Evolutionary conservation across 2,888 invertebrate species (phyloP), one percentile per base, ranked within the genome.

Genomic region (Auanema freiburgensis): DNA sequence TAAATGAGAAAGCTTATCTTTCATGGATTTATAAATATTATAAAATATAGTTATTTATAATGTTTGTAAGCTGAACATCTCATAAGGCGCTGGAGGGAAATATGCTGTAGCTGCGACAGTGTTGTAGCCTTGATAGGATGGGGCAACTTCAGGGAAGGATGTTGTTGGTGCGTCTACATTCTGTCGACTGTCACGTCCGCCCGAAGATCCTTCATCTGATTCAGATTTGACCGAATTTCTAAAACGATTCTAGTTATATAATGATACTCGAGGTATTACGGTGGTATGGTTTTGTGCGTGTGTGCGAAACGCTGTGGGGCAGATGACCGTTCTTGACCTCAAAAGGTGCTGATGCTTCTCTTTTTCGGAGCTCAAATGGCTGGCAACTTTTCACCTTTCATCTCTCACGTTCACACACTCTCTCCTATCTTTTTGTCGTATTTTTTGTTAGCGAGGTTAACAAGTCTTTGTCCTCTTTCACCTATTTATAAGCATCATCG

Each of bases 201-300:
- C 33, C 10, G 76, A 76, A 8, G 74, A 71, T 14, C 69, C 69
- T 50, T 76, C 76, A 50, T 76, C 76, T 23, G 66, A 67, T 55
- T 76, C 76, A 11, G 62, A 62, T 50, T 62, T 62, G 25, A 62
- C 62, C n/a, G 62, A 62, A 33, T 57, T 62, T 42, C 62, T 62
- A 33, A 10, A 57, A 33, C 8, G 33, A 33, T 5, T 33, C n/a
- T 18, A 10, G 46, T 46, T 46, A 18, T 46, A 3, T 5, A 10
- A 6, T 18, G 46, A 5, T 10, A 21, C 21, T 46, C 10, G n/a
- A n/a, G n/a, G n/a, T n/a, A n/a, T n/a, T n/a, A n/a, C n/a, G n/a
- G n/a, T n/a, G n/a, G n/a, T n/a, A n/a, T n/a, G n/a, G n/a, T n/a
- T n/a, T n/a, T n/a, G n/a, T n/a, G n/a, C 21, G 6, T 46, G 16